These are phyloP conservation scores for Ceratina calcarata DNA, from an alignment of 1,140 invertebrate genomes.

Conservation along the genomic window DNA sequence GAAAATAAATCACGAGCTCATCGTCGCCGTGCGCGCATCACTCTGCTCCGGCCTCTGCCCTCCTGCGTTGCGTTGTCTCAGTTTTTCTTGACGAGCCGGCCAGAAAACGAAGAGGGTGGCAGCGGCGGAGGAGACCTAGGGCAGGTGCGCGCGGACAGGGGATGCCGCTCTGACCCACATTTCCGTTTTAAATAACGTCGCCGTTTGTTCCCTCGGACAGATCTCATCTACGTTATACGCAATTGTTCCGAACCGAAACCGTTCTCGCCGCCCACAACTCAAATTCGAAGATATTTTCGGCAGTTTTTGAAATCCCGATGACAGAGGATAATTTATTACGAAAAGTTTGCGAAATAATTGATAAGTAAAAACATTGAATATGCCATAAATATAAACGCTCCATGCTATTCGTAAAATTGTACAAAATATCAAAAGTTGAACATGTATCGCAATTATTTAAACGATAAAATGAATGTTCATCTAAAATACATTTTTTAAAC, in stretches of 20 bases:
- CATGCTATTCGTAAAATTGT: no score
- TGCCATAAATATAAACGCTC: background rate
- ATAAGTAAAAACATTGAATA: background rate
- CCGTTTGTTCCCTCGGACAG: constrained; percentile 37
- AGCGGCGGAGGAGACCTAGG: background rate
- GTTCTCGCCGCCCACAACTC: background rate
- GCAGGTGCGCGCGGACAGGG: constrained; percentile 17
- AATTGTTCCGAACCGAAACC: constrained; percentile 11
- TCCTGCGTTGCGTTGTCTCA: constrained; percentile 9
- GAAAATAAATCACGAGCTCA: constrained; percentile 72
- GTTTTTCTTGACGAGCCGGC: constrained; percentile 16
- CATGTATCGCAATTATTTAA: no score
- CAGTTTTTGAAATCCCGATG: background rate
- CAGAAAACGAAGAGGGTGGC: constrained; percentile 24
- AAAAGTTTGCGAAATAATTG: background rate
- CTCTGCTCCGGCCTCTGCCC: constrained; percentile 15
- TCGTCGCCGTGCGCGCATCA: constrained; percentile 47
- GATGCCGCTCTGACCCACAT: constrained; percentile 67
- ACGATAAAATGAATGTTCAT: no score
- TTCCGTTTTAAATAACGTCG: constrained; percentile 70
- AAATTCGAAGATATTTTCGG: background rate
- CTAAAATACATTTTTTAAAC: no score
- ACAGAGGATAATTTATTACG: background rate
- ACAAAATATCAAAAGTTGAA: no score
- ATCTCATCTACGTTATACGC: constrained; percentile 3